Evolutionary conservation across 2,113 vertebrate genomes (phyloP), one percentile per base, ranked within the genome.

Genomic region (Dendropsophus ebraccatus): DNA sequence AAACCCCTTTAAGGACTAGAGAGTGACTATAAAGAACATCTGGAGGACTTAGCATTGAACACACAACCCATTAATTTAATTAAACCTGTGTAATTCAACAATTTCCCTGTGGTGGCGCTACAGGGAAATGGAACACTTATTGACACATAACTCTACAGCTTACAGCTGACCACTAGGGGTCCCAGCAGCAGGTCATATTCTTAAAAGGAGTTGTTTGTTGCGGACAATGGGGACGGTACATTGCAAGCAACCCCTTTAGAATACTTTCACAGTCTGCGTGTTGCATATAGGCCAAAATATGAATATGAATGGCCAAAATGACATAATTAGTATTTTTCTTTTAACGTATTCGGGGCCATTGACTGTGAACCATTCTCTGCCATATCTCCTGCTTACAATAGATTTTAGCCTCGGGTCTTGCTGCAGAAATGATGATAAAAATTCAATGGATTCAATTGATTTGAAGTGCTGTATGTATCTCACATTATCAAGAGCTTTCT

Each of bases 391-490:
- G 35, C 78, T 19, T 17, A 45, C 78, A 81, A 81, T 77, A 77
- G 74, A 77, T 77, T 77, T 37, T 45, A 62, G 78, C 78, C 78
- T 81, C 21, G 56, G 56, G 58, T 65, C 56, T 47, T 47, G 78
- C 56, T 81, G 78, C 58, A 81, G 30, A 81, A 81, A 81, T 65
- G 56, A 28, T 81, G 78, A 81, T 81, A 81, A 65, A 80, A 81
- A 81, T 81, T 81, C 78, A 81, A 81, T 81, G 56, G 78, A 58
- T 81, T 81, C 56, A 81, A 81, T 81, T 81, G 78, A 81, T 81
- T 81, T 81, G 78, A 81, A 81, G 78, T 65, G 56, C 78, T 28
- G 78, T 4, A 65, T 65, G 56, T 81, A 81, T 81, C 78, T 81
- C 37, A 25, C 56, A 58, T 45, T 65, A 81, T 65, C 78, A 47